A percentile compares a stretch with the other conserved stretches of the same genome.
Conservation (phyloP, 2,113 vertebrate species). For the Syngnathus floridae region DNA sequence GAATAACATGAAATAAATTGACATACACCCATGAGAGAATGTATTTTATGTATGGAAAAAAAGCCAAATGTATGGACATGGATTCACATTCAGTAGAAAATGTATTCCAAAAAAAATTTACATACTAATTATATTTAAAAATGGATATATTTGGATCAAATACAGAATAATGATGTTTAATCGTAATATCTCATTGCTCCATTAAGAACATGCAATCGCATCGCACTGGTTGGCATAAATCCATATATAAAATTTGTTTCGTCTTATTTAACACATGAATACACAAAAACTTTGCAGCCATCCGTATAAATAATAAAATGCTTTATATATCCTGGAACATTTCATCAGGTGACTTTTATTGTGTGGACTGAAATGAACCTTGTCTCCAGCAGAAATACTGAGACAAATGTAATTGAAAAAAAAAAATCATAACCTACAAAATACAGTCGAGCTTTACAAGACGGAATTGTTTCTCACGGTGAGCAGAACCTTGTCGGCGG, state of each 20-base stretch:
- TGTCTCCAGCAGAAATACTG: constrained; percentile 13
- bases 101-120: too few relatives aligned
- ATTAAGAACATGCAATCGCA: not conserved
- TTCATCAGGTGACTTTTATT: constrained; percentile 9
- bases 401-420: constrained; percentile 2
- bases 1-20: not conserved
- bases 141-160: too few relatives aligned
- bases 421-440: not conserved
- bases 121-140: too few relatives aligned
- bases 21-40: too few relatives aligned
- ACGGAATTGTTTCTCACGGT: constrained; percentile 39
- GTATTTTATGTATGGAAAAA: too few relatives aligned
- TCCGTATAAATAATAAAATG: not conserved
- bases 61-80: too few relatives aligned
- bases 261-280: not conserved
- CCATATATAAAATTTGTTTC: not conserved
- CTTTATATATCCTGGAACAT: not conserved
- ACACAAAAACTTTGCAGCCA: not conserved
- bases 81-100: too few relatives aligned
- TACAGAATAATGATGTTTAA: too few relatives aligned
- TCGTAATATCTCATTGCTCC: too few relatives aligned
- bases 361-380: constrained; percentile 14
- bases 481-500: constrained; percentile 29
- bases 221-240: not conserved
- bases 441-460: not conserved